Base-by-base conservation (phyloP, 2,888 invertebrate genomes). In the Heliconius ethilla region DNA sequence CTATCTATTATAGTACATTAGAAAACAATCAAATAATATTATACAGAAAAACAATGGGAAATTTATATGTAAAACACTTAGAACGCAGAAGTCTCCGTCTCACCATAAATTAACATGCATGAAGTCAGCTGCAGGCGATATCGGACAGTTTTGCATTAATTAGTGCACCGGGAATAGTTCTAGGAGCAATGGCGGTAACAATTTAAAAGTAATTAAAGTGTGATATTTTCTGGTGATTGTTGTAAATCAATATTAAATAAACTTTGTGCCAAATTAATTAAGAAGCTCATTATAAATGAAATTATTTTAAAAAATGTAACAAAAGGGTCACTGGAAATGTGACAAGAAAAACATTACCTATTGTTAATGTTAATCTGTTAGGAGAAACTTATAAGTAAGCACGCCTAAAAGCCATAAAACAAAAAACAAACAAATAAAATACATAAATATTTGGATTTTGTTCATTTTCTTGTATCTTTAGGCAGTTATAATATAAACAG, bases 81-180 rank as follows among this genome's bases (percentile, higher is more conserved):
- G 69, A 69, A 69, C 15, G 7, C 25, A 25, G 69, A 69, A 69
- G 25, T 45, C 40, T 13, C 9, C 33, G 25, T 37, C 55, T 76
- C 33, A 51, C 25, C 18, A 65, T 65, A 72, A n/a, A 66, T 70
- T 76, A 76, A 33, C 63, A 72, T 70, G 72, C 45, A 76, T 72
- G 70, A 72, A 76, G 70, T 72, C 33, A 72, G 72, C 72, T 65
- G 29, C 51, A 63, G 25, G 70, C 33, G 63, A 76, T 65, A 76
- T 70, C 70, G 76, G 72, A 33, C 72, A 72, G 72, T 72, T 72
- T 37, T 37, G 72, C 72, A 72, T 72, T 69, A 72, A 72, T 59
- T 72, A 72, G 33, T 72, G 25, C 15, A 15, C 59, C 25, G 25
- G 72, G 72, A 72, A 72, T 59, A 37, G 72, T 37, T 72, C 72